Evolutionary conservation across 1,140 invertebrate species (phyloP), one percentile per base, ranked within the genome.

Genomic region (Cyphomyrmex costatus): DNA sequence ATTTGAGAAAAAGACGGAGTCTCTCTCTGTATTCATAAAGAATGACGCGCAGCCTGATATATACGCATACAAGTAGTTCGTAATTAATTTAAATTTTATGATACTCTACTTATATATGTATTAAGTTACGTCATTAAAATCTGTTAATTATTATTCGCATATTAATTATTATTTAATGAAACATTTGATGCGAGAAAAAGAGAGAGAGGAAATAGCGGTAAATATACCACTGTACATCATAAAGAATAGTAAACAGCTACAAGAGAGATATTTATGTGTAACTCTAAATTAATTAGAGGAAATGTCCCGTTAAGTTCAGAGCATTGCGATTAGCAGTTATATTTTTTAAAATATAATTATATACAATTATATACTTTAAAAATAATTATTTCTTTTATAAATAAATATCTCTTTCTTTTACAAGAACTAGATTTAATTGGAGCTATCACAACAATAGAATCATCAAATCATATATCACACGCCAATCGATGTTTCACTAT

Each of bases 131-230:
- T 36, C 27, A 53, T 79, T 53, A 68, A 30, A 66, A 66, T 24
- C 36, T 65, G 46, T 79, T 79, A 68, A 53, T 79, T 79, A 79
- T 79, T 53, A 79, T 24, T 68, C 42, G 0, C 8, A 56, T 21
- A 21, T 66, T 79, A 68, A 66, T 68, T 79, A 79, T 79, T 53
- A 79, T 36, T 79, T 27, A 7, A 36, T 14, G 46, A 68, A 42
- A 53, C 30, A 16, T n/a, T n/a, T 4, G 46, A 66, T 14, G 27
- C 60, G 14, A n/a, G n/a, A n/a, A n/a, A n/a, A n/a, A n/a, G 14
- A 16, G 14, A 14, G 14, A 49, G 0, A 16, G 46, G 46, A 33
- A 19, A 51, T 79, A 79, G 46, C 61, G 77, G 60, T 66, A 53
- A 79, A 14, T 33, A 27, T 66, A 66, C n/a, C 51, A 53, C 14